Conservation (phyloP, 2,888 invertebrate species). For the Linyphia triangularis region DNA sequence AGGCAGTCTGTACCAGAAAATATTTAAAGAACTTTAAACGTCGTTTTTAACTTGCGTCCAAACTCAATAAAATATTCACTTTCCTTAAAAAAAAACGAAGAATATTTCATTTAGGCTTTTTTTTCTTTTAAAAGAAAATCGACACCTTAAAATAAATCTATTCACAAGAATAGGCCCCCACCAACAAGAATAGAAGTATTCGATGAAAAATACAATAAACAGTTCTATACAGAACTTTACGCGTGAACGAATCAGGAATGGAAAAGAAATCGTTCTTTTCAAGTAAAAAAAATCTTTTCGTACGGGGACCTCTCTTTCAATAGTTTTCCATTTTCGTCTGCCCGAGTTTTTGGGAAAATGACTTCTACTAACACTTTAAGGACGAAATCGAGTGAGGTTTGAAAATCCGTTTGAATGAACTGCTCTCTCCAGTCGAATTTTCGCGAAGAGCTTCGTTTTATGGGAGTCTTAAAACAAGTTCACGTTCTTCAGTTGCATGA, state of each 20-base stretch:
- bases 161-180: background rate
- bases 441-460: background rate
- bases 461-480: background rate
- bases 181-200: background rate
- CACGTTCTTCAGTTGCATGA: background rate
- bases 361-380: background rate
- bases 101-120: background rate
- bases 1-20: too few relatives aligned
- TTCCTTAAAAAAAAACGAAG: background rate
- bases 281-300: background rate
- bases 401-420: background rate
- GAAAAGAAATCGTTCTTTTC: background rate
- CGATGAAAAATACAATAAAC: background rate
- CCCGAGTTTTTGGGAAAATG: background rate
- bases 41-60: too few relatives aligned
- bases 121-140: background rate
- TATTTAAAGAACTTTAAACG: too few relatives aligned
- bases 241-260: background rate
- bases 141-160: background rate
- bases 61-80: background rate
- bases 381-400: background rate
- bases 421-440: background rate
- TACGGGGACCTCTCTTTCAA: background rate
- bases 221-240: background rate
- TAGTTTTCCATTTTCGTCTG: slow-evolving; percentile 3